Conservation (phyloP, 2,113 vertebrate genomes). For the Ibidorhyncha struthersii region DNA sequence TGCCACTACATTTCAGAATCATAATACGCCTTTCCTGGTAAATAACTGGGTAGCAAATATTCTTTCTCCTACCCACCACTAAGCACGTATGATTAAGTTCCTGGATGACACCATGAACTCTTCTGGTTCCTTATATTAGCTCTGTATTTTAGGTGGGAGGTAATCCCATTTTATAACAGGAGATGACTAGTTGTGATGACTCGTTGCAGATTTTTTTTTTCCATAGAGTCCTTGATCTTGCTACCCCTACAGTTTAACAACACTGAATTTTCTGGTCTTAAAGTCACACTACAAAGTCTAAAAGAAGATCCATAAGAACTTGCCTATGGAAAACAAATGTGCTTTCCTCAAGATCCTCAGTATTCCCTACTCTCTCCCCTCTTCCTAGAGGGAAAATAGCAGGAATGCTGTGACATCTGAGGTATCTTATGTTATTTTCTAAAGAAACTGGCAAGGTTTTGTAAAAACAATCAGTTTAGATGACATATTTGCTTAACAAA, state of each 20-base stretch:
- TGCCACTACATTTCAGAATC: neutral
- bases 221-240: neutral
- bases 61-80: accelerated
- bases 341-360: neutral
- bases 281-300: neutral
- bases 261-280: neutral
- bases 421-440: neutral
- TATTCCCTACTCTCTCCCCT: neutral
- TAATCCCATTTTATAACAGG: neutral
- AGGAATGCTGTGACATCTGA: neutral
- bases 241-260: neutral
- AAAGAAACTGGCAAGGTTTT: neutral
- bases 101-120: neutral
- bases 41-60: neutral
- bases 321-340: neutral
- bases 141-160: neutral
- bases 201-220: neutral
- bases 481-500: neutral
- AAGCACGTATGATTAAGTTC: neutral
- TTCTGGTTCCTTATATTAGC: neutral
- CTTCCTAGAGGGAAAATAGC: neutral
- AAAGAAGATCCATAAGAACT: neutral
- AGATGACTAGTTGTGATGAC: neutral
- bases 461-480: neutral
- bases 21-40: neutral